Evolutionary conservation across 2,113 vertebrate genomes (phyloP).

Genomic region (Alouatta palliata): DNA sequence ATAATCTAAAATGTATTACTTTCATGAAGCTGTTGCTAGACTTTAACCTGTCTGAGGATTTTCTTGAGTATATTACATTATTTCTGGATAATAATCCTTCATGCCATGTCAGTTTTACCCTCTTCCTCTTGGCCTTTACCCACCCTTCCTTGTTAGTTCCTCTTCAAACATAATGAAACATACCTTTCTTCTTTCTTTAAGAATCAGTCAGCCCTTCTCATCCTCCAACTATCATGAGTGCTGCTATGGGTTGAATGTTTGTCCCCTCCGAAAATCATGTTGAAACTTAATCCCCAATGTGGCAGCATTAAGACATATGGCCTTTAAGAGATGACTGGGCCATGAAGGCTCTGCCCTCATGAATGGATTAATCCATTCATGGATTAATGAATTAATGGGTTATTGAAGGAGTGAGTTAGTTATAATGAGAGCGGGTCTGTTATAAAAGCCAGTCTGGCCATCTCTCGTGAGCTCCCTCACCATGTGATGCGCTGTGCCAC

Average conservation of each 20-base stretch:
- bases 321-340: background rate
- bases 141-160: background rate
- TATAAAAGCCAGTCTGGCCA: background rate
- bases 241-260: background rate
- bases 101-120: background rate
- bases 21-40: slow-evolving; percentile 6
- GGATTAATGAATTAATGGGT: background rate
- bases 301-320: background rate
- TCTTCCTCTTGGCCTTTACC: background rate
- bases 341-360: background rate
- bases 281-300: background rate
- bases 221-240: background rate
- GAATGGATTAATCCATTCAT: background rate
- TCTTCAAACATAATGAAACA: slow-evolving; percentile 23
- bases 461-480: background rate
- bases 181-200: slow-evolving; percentile 8
- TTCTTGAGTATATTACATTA: slow-evolving; percentile 36
- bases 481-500: background rate
- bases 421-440: background rate
- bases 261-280: background rate
- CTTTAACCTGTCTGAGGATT: slow-evolving; percentile 38
- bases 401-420: background rate
- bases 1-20: slow-evolving; percentile 18
- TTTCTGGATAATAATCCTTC: slow-evolving; percentile 32
- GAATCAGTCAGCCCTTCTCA: slow-evolving; percentile 8